A percentile compares a stretch with the other conserved stretches of the same genome.
These are phyloP conservation scores for Pyrochroa serraticornis DNA, from an alignment of 2,888 invertebrate genomes.

Conservation along the genomic window DNA sequence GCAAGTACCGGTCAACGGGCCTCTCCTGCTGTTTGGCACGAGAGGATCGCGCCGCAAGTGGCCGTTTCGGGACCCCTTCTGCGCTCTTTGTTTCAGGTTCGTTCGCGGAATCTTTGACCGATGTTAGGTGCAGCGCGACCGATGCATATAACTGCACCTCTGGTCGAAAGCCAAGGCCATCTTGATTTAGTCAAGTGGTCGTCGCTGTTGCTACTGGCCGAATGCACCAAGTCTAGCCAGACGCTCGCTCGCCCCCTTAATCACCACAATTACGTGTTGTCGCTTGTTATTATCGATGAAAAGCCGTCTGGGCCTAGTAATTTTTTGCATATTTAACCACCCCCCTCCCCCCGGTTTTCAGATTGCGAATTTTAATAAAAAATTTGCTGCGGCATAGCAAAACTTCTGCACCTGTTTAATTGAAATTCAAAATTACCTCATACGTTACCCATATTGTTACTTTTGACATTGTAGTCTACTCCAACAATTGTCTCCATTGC, in stretches of 20 bases:
- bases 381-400: too few relatives aligned
- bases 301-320: background rate
- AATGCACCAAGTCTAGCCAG: slow-evolving; percentile 21
- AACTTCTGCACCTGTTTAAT: too few relatives aligned
- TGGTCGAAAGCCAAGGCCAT: slow-evolving; percentile 48
- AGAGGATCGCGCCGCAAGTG: too few relatives aligned
- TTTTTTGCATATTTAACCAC: slow-evolving; percentile 1
- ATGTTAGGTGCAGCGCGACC: slow-evolving; percentile 16
- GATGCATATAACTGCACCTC: slow-evolving; percentile 44
- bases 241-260: slow-evolving; percentile 21
- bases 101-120: slow-evolving; percentile 23
- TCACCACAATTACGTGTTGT: slow-evolving; percentile 1
- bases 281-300: background rate
- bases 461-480: too few relatives aligned
- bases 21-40: too few relatives aligned
- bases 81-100: slow-evolving; percentile 6
- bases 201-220: slow-evolving; percentile 33
- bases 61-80: too few relatives aligned
- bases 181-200: slow-evolving; percentile 43
- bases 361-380: too few relatives aligned
- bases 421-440: too few relatives aligned
- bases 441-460: too few relatives aligned
- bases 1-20: too few relatives aligned
- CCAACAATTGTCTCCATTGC: too few relatives aligned
- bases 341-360: background rate